Base-by-base conservation (phyloP, 1,140 invertebrate genomes). In the Drusus annulatus region DNA sequence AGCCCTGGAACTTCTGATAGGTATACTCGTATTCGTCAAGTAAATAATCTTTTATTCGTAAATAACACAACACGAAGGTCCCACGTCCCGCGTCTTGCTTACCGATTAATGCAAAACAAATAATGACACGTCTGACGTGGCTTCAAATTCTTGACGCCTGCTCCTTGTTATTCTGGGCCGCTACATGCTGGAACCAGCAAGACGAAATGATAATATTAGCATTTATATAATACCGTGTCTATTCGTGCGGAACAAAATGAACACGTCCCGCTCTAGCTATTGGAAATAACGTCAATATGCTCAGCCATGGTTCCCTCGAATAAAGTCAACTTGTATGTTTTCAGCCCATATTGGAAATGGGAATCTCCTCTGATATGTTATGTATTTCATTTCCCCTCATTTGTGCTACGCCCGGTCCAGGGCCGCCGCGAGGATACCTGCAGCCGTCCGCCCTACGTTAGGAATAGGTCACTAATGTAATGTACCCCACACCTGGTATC, bases 281-380 rank as follows among this genome's bases (percentile, higher is more conserved):
- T 71, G 68, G 50, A 71, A 71, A 52, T 52, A 45, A 68, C 63
- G 16, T 36, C 63, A 68, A 68, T 68, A 68, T 60, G n/a, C 28
- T 68, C 58, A 45, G 36, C 36, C 36, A 45, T 45, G 36, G 45
- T 71, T 71, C 28, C 7, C 6, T 21, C 28, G 52, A 56, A 75
- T 58, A 45, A 45, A 75, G 71, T 75, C 54, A 58, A 75, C 71
- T 75, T 75, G 71, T 75, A 75, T 36, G 71, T 75, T 58, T 75
- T 75, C 71, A 58, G 56, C 58, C 28, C 54, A 58, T 75, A 75
- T 75, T 75, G 54, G 71, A 75, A 56, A 28, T 51, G 36, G 36
- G n/a, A 13, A 8, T 58, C 52, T 25, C 13, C 31, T 19, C 65
- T 52, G 54, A 56, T 58, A 17, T 75, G 54, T 75, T 75, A n/a